These are phyloP conservation scores for Chaenogobius annularis DNA, from an alignment of 2,113 vertebrate genomes.

Conservation along the genomic window DNA sequence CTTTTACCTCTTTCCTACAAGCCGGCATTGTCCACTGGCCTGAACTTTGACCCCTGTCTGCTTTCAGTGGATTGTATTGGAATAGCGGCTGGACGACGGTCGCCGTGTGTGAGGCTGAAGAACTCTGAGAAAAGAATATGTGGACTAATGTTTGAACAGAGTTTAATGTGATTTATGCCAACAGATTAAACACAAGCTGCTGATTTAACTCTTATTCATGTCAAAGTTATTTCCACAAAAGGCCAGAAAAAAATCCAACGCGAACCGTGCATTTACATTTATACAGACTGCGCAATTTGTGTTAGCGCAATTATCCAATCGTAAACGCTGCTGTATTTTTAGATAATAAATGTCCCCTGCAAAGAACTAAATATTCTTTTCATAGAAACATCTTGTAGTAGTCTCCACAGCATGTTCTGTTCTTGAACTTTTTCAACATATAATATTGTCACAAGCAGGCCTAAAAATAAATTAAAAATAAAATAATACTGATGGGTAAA, in stretches of 20 bases:
- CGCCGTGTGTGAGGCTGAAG: conserved; percentile 1
- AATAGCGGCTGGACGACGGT: conserved; percentile 19
- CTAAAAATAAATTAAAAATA: too few species aligned
- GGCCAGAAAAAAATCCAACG: not conserved
- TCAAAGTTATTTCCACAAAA: not conserved
- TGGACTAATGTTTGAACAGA: conserved; percentile 7
- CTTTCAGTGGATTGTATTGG: conserved; percentile 9
- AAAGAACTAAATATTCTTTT: too few species aligned
- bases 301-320: too few species aligned
- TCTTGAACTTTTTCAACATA: too few species aligned
- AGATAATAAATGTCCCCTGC: too few species aligned
- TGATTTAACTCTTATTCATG: not conserved
- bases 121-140: conserved; percentile 23
- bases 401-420: too few species aligned
- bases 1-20: conserved; percentile 8
- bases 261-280: too few species aligned
- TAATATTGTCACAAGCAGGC: too few species aligned
- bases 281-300: too few species aligned
- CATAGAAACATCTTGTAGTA: too few species aligned
- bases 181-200: not conserved
- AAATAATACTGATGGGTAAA: too few species aligned
- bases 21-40: not conserved
- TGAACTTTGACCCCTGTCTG: conserved; percentile 10
- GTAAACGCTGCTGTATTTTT: too few species aligned
- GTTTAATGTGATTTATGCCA: conserved; percentile 11